Conservation (phyloP, 2,888 invertebrate genomes). For the Drosophila kanekoi region DNA sequence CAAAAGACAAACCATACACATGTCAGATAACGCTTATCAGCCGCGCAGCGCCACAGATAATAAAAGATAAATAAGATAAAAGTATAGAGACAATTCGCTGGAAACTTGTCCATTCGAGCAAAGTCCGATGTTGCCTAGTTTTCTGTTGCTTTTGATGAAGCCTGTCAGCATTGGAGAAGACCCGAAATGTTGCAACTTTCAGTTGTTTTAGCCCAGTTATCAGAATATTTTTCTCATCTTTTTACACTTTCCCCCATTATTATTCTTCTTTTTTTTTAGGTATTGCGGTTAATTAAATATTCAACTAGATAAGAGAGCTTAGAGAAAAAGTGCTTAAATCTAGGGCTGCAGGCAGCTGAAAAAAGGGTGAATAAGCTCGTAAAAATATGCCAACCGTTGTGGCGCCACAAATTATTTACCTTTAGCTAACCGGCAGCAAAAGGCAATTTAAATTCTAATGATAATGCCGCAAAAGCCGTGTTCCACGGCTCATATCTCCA, state of each 20-base stretch:
- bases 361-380: slow-evolving; percentile 68
- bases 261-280: background rate
- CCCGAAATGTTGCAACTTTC: slow-evolving; percentile 49
- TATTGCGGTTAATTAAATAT: slow-evolving; percentile 78
- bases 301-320: slow-evolving; percentile 69
- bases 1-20: slow-evolving; percentile 49
- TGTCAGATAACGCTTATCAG: slow-evolving; percentile 72
- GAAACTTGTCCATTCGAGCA: slow-evolving; percentile 19
- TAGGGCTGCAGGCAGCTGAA: slow-evolving; percentile 38
- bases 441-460: slow-evolving; percentile 79
- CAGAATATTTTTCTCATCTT: slow-evolving; percentile 37
- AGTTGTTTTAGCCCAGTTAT: slow-evolving; percentile 58
- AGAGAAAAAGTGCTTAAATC: slow-evolving; percentile 66
- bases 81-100: slow-evolving; percentile 16
- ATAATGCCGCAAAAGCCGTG: slow-evolving; percentile 71
- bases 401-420: slow-evolving; percentile 74
- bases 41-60: slow-evolving; percentile 61
- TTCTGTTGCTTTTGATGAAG: slow-evolving; percentile 23
- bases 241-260: slow-evolving; percentile 30
- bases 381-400: slow-evolving; percentile 71
- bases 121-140: slow-evolving; percentile 14
- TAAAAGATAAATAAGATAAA: slow-evolving; percentile 72
- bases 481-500: slow-evolving; percentile 30
- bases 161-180: slow-evolving; percentile 28
- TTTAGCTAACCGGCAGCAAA: slow-evolving; percentile 58